Percentiles rank a stretch among this genome's conserved stretches.
phyloP scores from a whole-genome alignment of 2,797 vertebrate species.

The Picus viridis region DNA sequence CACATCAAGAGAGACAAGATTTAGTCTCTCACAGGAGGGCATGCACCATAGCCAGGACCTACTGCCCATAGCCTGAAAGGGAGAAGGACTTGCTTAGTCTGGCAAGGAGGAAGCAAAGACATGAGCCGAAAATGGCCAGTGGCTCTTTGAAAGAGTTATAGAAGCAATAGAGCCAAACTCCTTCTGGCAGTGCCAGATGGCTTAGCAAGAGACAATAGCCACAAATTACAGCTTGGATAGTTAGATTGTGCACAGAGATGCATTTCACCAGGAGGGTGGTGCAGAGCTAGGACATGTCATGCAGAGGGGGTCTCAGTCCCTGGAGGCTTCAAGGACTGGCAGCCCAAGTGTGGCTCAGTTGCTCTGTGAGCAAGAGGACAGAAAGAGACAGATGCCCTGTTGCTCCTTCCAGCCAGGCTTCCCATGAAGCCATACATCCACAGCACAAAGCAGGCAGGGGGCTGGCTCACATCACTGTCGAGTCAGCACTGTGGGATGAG shows the following conservation, averaged over 20 bases:
- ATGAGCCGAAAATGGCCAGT: not conserved
- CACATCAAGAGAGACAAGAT: no score
- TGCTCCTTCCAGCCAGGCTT: not conserved
- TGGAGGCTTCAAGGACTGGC: not conserved
- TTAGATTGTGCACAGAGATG: not conserved
- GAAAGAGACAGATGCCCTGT: rapidly evolving
- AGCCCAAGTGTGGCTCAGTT: not conserved
- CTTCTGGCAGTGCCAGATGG: not conserved
- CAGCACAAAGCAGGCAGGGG: not conserved
- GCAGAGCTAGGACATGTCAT: not conserved
- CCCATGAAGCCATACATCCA: not conserved
- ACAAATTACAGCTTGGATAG: not conserved
- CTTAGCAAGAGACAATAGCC: not conserved
- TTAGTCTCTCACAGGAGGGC: not conserved
- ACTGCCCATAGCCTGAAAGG: not conserved
- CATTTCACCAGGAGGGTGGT: not conserved
- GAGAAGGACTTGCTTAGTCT: not conserved
- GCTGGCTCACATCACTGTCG: rapidly evolving
- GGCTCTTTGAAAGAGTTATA: not conserved
- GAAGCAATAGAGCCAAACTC: not conserved
- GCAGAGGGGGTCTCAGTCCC: not conserved
- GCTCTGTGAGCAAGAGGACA: not conserved
- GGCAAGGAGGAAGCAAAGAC: not conserved
- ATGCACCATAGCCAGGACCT: rapidly evolving
- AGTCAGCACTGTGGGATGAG: not conserved